phyloP scores from a whole-genome alignment of 1,140 invertebrate species.

The Drosophila lowei region DNA sequence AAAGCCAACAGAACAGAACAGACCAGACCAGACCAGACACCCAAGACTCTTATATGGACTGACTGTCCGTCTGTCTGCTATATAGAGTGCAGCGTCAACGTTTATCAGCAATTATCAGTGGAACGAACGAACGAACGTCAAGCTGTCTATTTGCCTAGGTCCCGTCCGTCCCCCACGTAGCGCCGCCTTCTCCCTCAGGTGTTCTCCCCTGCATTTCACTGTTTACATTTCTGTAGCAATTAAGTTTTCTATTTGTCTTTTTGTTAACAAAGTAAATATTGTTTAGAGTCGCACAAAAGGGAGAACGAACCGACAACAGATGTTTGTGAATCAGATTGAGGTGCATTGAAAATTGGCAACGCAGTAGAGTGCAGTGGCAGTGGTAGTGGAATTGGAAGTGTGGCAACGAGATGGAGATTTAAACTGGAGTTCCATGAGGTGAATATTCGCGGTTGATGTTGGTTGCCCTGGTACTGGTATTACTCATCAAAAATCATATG shows the following conservation, averaged over 20 bases:
- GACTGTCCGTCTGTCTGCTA: background rate
- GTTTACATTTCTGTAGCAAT: constrained; percentile 64
- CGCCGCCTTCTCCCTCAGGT: constrained; percentile 26
- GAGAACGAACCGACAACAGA: constrained; percentile 3
- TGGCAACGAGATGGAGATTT: no score
- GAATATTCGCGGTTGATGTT: no score
- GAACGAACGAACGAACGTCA: constrained; percentile 17
- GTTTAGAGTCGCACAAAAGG: constrained; percentile 27
- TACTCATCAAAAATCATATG: no score
- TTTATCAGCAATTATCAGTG: constrained; percentile 68
- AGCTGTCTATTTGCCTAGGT: constrained; percentile 56
- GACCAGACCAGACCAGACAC: constrained; percentile 2
- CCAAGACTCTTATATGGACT: constrained; percentile 10
- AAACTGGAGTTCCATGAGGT: no score
- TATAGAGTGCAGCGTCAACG: constrained; percentile 39
- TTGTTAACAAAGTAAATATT: constrained; percentile 56
- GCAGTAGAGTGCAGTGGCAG: no score
- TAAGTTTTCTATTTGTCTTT: constrained; percentile 61
- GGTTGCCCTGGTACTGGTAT: no score
- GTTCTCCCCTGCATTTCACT: constrained; percentile 29
- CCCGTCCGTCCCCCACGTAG: constrained; percentile 17
- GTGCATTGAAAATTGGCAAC: constrained; percentile 2
- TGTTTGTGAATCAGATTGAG: background rate
- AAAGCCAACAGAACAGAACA: constrained; percentile 56
- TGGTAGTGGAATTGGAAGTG: no score